Percentiles rank a stretch among this genome's conserved stretches.
Conservation (phyloP, 2,888 invertebrate species). For the Apodemia mormo region DNA sequence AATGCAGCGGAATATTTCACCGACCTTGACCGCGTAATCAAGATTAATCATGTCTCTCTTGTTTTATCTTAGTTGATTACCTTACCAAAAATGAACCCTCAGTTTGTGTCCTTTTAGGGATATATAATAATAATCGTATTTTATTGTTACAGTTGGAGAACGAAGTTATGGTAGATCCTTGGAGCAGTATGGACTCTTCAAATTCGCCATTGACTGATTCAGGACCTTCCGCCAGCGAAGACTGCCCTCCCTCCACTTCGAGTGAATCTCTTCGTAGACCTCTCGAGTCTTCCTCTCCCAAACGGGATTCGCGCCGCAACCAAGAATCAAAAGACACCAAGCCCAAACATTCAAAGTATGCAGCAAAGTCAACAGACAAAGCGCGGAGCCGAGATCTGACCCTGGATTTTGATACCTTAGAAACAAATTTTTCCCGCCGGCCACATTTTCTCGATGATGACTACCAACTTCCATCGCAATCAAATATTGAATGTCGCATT, state of each 20-base stretch:
- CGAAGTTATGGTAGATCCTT: slow-evolving; percentile 80
- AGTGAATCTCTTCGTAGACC: slow-evolving; percentile 61
- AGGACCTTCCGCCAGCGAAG: slow-evolving; percentile 76
- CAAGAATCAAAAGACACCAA: slow-evolving; percentile 62
- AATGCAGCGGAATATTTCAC: slow-evolving; percentile 30
- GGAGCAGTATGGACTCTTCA: slow-evolving; percentile 81
- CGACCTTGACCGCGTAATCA: slow-evolving; percentile 60
- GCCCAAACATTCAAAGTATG: slow-evolving; percentile 49
- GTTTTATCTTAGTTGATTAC: slow-evolving; percentile 53
- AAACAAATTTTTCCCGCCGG: slow-evolving; percentile 69
- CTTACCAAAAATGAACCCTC: slow-evolving; percentile 44
- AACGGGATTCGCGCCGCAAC: slow-evolving; percentile 62
- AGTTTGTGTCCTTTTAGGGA: slow-evolving; percentile 46
- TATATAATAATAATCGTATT: slow-evolving; percentile 37
- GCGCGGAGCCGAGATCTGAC: slow-evolving; percentile 70
- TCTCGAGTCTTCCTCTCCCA: slow-evolving; percentile 53
- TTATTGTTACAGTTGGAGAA: slow-evolving; percentile 80
- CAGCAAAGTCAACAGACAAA: slow-evolving; percentile 59
- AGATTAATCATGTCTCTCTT: slow-evolving; percentile 49
- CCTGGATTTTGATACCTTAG: slow-evolving; percentile 65
- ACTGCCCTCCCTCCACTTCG: slow-evolving; percentile 74
- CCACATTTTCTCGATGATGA: slow-evolving; percentile 85
- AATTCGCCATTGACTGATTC: slow-evolving; percentile 79
- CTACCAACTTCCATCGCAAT: slow-evolving; percentile 80
- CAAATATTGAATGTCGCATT: slow-evolving; percentile 74